Base-by-base conservation (phyloP, 2,113 vertebrate genomes). In the Condylura cristata region DNA sequence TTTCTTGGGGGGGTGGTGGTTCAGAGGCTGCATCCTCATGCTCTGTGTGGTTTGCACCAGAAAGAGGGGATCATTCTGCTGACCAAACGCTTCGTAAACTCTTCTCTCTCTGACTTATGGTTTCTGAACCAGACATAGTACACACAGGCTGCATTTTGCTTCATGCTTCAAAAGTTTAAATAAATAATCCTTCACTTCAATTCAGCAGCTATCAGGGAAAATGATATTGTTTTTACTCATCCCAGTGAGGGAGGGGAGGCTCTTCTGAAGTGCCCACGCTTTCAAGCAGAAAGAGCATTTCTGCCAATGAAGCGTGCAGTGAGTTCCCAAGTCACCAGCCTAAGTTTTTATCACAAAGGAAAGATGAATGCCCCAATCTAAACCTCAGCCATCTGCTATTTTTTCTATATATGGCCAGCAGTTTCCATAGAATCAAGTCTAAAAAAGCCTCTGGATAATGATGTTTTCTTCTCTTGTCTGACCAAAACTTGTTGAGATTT, bases 111-210 rank as follows among this genome's bases (percentile, higher is more conserved):
- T 81, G 82, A 95, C 86, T 92, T 96, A 92, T 41, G 84, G 70
- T 79, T 93, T 78, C 41, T 91, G 24, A 79, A 88, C 58, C 75
- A 93, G 87, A 68, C 82, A 41, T 0, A 1, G 32, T 56, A 16
- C 70, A 76, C 71, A 1, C 9, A 85, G 86, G 90, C 84, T 95
- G 66, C 92, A 94, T 94, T 97, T 90, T 80, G 95, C 79, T 96
- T 97, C 95, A 72, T 93, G 95, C 95, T 97, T 95, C 91, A 84
- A 34, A 97, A 95, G 92, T 97, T 97, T 93, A 96, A 96, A 95
- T 94, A 98, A 96, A 96, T 96, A 95, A 96, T 87, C 89, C 75
- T 94, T 95, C 89, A 74, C 93, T 96, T 91, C 91, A 96, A 86
- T 93, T 89, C 78, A 72, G 26, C 86, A 91, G 83, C 91, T 89